Conservation (phyloP, 2,888 invertebrate species). For the Tiphia femorata region DNA sequence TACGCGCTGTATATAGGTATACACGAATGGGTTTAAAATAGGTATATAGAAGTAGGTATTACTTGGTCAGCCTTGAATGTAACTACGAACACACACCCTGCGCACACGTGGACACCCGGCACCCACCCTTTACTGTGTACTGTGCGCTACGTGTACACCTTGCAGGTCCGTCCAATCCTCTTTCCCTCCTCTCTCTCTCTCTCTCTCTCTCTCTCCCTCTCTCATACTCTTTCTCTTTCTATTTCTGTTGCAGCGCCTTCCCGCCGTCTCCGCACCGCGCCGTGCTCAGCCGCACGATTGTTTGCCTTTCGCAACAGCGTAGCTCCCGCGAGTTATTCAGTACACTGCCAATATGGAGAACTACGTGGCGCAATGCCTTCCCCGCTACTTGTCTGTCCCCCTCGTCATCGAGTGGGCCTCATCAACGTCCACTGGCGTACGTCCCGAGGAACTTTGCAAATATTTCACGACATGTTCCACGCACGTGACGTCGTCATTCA, state of each 20-base stretch:
- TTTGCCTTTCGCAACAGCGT: conserved; percentile 60
- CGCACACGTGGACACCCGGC: conserved; percentile 6
- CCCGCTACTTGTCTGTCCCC: conserved; percentile 47
- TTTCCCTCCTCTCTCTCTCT: conserved; percentile 34
- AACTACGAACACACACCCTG: conserved; percentile 4
- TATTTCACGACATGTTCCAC: too few species aligned
- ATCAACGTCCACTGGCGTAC: too few species aligned
- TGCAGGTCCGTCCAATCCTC: conserved; percentile 24
- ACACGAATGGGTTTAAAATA: too few species aligned
- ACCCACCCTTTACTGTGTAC: too few species aligned
- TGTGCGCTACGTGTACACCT: too few species aligned
- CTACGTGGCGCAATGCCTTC: conserved; percentile 49
- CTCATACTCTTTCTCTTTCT: too few species aligned
- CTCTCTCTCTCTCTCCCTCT: too few species aligned
- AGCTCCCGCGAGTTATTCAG: conserved; percentile 56
- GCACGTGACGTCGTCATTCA: too few species aligned
- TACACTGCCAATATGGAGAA: conserved; percentile 50
- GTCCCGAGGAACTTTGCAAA: too few species aligned
- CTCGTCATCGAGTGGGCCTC: conserved; percentile 54
- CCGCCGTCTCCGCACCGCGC: conserved; percentile 7
- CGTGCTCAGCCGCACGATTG: conserved; percentile 48
- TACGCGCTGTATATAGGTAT: too few species aligned
- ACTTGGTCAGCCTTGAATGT: too few species aligned
- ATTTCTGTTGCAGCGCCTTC: conserved; percentile 36
- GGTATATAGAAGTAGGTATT: too few species aligned